These are phyloP conservation scores for Gortyna flavago DNA, from an alignment of 2,888 invertebrate genomes.

Conservation along the genomic window DNA sequence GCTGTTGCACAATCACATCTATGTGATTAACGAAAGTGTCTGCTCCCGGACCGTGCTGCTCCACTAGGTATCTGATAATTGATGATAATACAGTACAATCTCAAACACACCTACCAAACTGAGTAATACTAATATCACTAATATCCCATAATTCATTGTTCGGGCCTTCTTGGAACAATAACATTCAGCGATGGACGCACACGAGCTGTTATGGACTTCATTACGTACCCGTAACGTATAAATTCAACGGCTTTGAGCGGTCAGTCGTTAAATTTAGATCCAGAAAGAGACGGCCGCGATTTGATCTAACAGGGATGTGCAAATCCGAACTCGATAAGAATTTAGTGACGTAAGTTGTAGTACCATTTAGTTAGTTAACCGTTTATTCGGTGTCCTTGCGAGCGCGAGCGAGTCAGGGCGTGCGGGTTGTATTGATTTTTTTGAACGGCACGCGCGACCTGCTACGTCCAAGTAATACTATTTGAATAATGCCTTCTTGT, in stretches of 20 bases:
- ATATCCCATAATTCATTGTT: slow-evolving; percentile 23
- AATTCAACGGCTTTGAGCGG: slow-evolving; percentile 8
- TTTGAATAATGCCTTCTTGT: slow-evolving; percentile 77
- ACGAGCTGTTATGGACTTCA: slow-evolving; percentile 21
- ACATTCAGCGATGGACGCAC: slow-evolving; percentile 8
- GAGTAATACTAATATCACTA: slow-evolving; percentile 1
- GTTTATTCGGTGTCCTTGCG: slow-evolving; percentile 78
- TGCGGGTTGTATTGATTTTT: slow-evolving; percentile 85
- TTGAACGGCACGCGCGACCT: slow-evolving; percentile 78
- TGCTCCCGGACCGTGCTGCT: neutral
- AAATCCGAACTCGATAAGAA: slow-evolving; percentile 45
- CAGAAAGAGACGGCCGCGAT: slow-evolving; percentile 8
- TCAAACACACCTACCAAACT: slow-evolving; percentile 4
- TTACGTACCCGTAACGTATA: slow-evolving; percentile 21
- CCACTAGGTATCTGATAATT: neutral
- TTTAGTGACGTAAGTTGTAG: slow-evolving; percentile 68
- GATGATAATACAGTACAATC: slow-evolving; percentile 9
- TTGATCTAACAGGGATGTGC: slow-evolving; percentile 30
- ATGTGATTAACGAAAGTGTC: slow-evolving; percentile 15
- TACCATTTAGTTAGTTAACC: slow-evolving; percentile 72
- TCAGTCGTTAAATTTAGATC: slow-evolving; percentile 15
- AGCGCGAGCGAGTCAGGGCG: slow-evolving; percentile 75
- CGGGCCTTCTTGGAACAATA: slow-evolving; percentile 19
- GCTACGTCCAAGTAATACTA: slow-evolving; percentile 74
- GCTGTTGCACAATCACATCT: neutral